Base-by-base conservation (phyloP, 92 coral and sea anemone species). In the Nematostella vectensis region DNA sequence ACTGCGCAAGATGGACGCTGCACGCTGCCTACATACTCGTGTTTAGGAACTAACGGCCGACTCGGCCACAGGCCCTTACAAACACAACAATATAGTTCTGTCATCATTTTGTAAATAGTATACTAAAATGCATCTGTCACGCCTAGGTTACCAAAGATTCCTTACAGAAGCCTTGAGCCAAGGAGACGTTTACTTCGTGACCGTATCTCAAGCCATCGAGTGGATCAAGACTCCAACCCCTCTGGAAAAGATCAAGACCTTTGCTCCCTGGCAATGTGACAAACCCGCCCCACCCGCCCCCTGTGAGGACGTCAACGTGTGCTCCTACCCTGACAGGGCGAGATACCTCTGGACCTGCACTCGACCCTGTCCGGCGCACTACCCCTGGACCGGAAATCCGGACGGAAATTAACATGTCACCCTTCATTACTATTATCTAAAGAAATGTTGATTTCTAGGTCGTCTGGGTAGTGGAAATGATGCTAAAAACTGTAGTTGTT, bases 301-400 rank as follows among this genome's bases (percentile, higher is more conserved):
- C 19, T 91, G 98, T 54, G 63, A 80, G 23, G 72, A 72, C 2
- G 82, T 77, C 58, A 78, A 68, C 59, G 75, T 61, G 58, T 83
- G 94, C 55, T 63, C 61, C 17, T 75, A 79, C 39, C 60, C 48
- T 15, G 43, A 58, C 37, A 52, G 81, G 0, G 67, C 48, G n/a
- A 86, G 79, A 59, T 84, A 75, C 58, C 55, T 91, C 58, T 70
- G 44, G 50, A 77, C 87, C 22, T 91, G 98, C 25, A 61, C 74
- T 9, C 48, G 58, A 28, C 82, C 88, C 4, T 91, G 94, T 47
- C 94, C 94, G 1, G 16, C 45, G 12, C 61, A 84, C 64, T 84
- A 79, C 39, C 94, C 94, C 3, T 84, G 94, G 94, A 77, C 71
- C 18, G 94, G 94, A 31, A 84, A 84, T 69, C 87, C 94, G 56